Evolutionary conservation across 2,888 invertebrate species (phyloP).

Genomic region (Noctuana brunneofusca): DNA sequence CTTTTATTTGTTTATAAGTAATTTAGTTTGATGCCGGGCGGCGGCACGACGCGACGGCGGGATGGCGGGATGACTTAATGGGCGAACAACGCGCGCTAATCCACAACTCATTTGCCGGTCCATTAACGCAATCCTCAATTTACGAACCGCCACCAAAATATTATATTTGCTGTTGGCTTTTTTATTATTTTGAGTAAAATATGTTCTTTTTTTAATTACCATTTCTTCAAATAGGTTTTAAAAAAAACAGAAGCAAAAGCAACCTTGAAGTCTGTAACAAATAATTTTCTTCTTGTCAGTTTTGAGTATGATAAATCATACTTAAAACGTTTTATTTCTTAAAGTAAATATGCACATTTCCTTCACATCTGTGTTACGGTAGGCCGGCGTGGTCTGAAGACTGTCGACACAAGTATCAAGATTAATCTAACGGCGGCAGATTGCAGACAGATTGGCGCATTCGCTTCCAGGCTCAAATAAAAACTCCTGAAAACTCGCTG

Average conservation of each 20-base stretch:
- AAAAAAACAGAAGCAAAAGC: too few relatives aligned
- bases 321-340: too few relatives aligned
- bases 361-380: not conserved
- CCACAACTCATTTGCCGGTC: constrained; percentile 25
- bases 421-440: constrained; percentile 16
- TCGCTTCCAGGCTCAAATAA: not conserved
- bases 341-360: not conserved
- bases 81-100: constrained; percentile 20
- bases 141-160: constrained; percentile 4
- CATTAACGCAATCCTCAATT: constrained; percentile 17
- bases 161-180: not conserved
- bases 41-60: not conserved
- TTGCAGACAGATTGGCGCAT: constrained; percentile 13
- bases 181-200: too few relatives aligned
- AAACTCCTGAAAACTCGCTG: not conserved
- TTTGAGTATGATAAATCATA: too few relatives aligned
- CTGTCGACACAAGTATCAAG: constrained; percentile 6
- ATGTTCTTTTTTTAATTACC: too few relatives aligned
- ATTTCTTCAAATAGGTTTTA: too few relatives aligned
- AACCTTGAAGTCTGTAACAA: too few relatives aligned
- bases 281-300: too few relatives aligned
- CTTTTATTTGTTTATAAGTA: too few relatives aligned
- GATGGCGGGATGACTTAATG: not conserved
- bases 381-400: not conserved
- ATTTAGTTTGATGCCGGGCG: not conserved